phyloP scores from a whole-genome alignment of 2,113 vertebrate genomes.

The Pelmatolapia mariae region DNA sequence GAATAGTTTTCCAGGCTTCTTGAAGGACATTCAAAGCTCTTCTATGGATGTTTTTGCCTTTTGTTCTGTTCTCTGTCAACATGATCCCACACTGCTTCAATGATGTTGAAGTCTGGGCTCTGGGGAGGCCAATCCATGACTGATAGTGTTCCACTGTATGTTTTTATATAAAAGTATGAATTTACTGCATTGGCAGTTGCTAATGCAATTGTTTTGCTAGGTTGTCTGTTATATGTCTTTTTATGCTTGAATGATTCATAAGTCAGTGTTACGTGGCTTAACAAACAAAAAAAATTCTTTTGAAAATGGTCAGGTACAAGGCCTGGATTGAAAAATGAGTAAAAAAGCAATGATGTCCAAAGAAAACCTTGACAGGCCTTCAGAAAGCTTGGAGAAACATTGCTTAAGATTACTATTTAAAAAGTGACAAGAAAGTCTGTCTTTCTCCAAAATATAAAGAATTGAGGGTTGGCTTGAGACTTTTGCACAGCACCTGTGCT shows the following conservation, averaged over 20 bases:
- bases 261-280: not conserved
- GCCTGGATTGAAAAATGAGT: not conserved
- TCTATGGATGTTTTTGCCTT: not conserved
- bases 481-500: not conserved
- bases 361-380: not conserved
- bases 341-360: not conserved
- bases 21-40: not conserved
- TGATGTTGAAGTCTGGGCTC: fast-evolving
- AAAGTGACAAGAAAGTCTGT: not conserved
- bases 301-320: not conserved
- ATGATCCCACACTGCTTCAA: not conserved
- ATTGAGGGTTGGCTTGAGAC: not conserved
- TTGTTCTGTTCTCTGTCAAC: not conserved
- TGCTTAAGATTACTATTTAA: not conserved
- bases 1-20: not conserved
- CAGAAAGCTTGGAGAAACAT: not conserved
- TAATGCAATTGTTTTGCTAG: not conserved
- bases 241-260: not conserved
- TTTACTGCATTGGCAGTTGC: not conserved
- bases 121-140: not conserved
- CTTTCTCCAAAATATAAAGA: not conserved
- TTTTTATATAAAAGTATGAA: not conserved
- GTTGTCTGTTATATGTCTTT: not conserved
- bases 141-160: fast-evolving
- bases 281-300: not conserved